Evolutionary conservation across 2,797 vertebrate species (phyloP), one percentile per base, ranked within the genome.

Genomic region (Coranthus polyacanthus): DNA sequence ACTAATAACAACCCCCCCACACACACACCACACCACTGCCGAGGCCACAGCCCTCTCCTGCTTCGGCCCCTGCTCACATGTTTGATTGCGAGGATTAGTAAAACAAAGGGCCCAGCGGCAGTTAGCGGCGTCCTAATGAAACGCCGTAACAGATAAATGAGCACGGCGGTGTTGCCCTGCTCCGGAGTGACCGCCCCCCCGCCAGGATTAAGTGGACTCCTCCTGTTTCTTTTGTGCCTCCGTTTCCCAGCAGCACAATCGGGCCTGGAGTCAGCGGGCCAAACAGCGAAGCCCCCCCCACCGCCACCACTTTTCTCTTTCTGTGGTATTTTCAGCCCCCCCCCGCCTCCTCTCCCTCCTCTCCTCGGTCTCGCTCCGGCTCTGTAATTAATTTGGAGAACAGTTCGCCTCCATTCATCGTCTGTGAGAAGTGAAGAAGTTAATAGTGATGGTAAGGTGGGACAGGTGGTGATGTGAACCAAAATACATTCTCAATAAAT

Each of bases 151-250:
- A 89, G 85, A 92, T 89, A 86, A 90, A 88, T 85, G 88, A 80
- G 76, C 52, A 65, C 36, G 66, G 76, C 82, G 81, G 84, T 75
- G 81, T 72, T 72, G 42, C 75, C 60, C 68, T 54, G 74, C 87
- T 88, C 76, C 71, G 63, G 41, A 70, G 77, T 83, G 85, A 88
- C 85, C 68, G 78, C 87, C 72, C 88, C 79, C 87, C 84, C 63
- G 47, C 76, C 64, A 54, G 86, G 82, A 87, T 90, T 90, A 92
- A 92, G 90, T 90, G 91, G 88, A 87, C 89, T 81, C 90, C 90
- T 78, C 89, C 88, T 85, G 88, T 90, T 80, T 86, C 83, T 51
- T 89, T 93, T 92, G 87, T 92, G 86, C 64, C 70, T 54, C 67
- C 52, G 66, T 88, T 90, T 91, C 89, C 84, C 88, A 83, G 83